These are phyloP conservation scores for Aegotheles bennettii DNA, from an alignment of 2,113 vertebrate species.

Conservation along the genomic window DNA sequence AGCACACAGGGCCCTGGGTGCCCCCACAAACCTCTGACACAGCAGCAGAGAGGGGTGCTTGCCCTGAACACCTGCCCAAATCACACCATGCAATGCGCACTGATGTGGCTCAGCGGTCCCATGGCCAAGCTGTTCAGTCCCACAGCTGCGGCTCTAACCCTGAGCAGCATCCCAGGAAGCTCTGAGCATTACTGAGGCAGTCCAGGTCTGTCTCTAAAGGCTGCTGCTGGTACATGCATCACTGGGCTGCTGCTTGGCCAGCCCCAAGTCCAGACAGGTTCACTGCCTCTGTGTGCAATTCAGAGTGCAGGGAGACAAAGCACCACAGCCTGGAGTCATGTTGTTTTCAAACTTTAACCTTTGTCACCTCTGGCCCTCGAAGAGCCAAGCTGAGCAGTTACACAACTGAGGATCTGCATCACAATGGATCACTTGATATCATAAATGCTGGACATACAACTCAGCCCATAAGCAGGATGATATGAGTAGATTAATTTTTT, in stretches of 20 bases:
- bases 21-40: accelerated
- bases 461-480: not conserved
- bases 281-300: not conserved
- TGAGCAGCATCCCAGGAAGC: not conserved
- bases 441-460: conserved; percentile 7
- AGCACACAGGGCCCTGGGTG: not conserved
- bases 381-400: not conserved
- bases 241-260: accelerated
- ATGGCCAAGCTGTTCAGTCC: accelerated
- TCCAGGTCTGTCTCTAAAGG: not conserved
- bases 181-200: not conserved
- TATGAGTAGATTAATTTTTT: not conserved
- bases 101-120: not conserved
- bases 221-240: not conserved
- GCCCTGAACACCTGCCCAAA: not conserved
- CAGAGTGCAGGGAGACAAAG: not conserved
- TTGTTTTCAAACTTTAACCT: not conserved
- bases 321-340: not conserved
- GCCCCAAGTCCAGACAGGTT: not conserved
- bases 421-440: not conserved
- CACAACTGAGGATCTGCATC: not conserved
- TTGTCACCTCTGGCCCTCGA: not conserved
- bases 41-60: not conserved
- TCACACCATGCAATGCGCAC: accelerated
- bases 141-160: not conserved